Conservation (phyloP, 2,113 vertebrate genomes). For the Calidris pygmaea region DNA sequence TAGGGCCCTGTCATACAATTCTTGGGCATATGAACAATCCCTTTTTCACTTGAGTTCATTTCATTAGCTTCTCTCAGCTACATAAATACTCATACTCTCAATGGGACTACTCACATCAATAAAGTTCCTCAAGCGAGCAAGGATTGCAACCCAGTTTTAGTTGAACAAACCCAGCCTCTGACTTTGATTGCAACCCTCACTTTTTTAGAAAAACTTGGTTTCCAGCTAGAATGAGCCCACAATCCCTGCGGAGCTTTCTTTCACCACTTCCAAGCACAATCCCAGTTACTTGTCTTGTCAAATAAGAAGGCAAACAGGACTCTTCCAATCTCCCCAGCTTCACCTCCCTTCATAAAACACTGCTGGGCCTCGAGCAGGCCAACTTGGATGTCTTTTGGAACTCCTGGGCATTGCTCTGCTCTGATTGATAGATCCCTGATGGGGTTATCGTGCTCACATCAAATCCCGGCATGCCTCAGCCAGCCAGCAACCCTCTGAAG, state of each 20-base stretch:
- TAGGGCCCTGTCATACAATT: conserved; percentile 38
- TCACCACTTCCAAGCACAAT: conserved; percentile 10
- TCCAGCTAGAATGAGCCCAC: conserved; percentile 28
- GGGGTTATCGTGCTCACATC: neutral
- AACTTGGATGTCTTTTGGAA: neutral
- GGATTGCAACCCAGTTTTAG: conserved; percentile 43
- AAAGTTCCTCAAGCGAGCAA: conserved; percentile 33
- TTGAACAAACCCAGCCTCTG: conserved; percentile 42
- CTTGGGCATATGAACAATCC: conserved; percentile 57
- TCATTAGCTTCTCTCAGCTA: conserved; percentile 59
- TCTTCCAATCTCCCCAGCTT: neutral
- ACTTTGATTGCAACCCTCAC: conserved; percentile 38
- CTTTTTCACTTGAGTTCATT: conserved; percentile 62
- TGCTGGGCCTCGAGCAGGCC: neutral
- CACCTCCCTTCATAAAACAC: neutral
- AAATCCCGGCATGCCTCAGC: neutral
- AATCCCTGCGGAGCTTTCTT: conserved; percentile 15
- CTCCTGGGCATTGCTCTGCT: neutral
- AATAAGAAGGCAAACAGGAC: neutral
- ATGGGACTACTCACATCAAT: conserved; percentile 47
- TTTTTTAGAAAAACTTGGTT: neutral
- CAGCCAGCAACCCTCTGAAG: neutral
- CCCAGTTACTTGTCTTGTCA: conserved; percentile 42
- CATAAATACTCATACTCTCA: conserved; percentile 61
- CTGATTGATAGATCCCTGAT: neutral